Evolutionary conservation across 1,140 invertebrate species (phyloP).

Genomic region (Linepithema humile): DNA sequence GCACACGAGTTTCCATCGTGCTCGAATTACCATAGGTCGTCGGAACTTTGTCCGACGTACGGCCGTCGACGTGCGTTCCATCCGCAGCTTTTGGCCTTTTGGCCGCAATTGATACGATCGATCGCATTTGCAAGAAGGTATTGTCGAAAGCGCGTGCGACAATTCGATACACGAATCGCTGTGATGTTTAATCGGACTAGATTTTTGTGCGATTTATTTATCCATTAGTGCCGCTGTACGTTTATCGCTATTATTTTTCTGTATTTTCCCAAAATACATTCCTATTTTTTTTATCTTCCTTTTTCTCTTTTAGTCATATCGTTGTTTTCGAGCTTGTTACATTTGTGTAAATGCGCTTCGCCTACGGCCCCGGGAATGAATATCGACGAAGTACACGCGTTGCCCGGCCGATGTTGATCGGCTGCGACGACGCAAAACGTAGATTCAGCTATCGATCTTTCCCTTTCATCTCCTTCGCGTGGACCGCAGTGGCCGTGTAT

Average conservation of each 20-base stretch:
- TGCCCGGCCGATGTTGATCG: constrained; percentile 17
- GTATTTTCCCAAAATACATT: neutral
- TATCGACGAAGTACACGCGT: constrained; percentile 25
- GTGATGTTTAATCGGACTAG: neutral
- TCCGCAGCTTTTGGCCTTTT: neutral
- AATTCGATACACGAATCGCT: neutral
- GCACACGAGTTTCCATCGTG: constrained; percentile 32
- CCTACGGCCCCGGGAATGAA: neutral
- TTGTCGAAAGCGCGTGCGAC: neutral
- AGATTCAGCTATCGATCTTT: constrained; percentile 27
- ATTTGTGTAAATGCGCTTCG: constrained; percentile 20
- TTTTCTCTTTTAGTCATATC: neutral
- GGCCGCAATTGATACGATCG: neutral
- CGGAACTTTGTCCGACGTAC: neutral
- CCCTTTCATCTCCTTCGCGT: constrained; percentile 31
- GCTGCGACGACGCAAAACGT: neutral
- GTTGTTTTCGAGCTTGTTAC: constrained; percentile 8
- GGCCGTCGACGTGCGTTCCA: neutral
- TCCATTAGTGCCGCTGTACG: neutral
- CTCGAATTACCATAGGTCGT: constrained; percentile 13
- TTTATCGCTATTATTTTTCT: neutral
- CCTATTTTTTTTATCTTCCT: neutral
- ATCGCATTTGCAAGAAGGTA: neutral
- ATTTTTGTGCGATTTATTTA: neutral
- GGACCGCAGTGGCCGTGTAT: constrained; percentile 33